Evolutionary conservation across 2,888 invertebrate species (phyloP).

Genomic region (Drosophila neotestacea): DNA sequence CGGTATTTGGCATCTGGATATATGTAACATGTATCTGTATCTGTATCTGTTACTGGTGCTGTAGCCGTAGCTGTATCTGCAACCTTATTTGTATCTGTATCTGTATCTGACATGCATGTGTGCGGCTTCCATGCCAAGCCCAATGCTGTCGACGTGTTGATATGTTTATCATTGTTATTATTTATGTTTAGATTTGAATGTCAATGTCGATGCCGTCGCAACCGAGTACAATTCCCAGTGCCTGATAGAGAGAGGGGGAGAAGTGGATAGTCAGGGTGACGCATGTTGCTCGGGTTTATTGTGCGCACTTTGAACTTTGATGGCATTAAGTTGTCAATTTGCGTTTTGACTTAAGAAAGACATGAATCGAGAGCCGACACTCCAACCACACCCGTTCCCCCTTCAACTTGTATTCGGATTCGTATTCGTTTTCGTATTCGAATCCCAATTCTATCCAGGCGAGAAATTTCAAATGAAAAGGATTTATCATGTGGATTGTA

Average conservation of each 20-base stretch:
- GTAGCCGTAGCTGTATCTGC: conserved; percentile 4
- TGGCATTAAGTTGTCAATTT: conserved; percentile 81
- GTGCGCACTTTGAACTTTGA: conserved; percentile 78
- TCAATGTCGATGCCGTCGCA: conserved; percentile 69
- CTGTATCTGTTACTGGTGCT: conserved; percentile 4
- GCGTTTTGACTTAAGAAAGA: conserved; percentile 68
- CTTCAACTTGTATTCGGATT: conserved; percentile 9
- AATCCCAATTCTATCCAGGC: conserved; percentile 11
- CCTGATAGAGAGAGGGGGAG: neutral
- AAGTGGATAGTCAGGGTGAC: conserved; percentile 19
- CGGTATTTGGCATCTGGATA: conserved; percentile 61
- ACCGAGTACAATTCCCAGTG: conserved; percentile 23
- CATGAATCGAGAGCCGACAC: conserved; percentile 46
- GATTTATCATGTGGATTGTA: conserved; percentile 47
- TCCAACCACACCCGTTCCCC: neutral
- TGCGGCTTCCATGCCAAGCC: conserved; percentile 43
- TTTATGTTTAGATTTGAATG: conserved; percentile 82
- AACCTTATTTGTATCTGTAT: conserved; percentile 12
- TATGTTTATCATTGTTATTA: conserved; percentile 82
- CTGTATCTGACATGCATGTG: conserved; percentile 47
- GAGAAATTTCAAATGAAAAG: conserved; percentile 47
- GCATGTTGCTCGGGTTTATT: conserved; percentile 48
- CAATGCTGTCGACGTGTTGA: conserved; percentile 68
- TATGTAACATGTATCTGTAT: conserved; percentile 39
- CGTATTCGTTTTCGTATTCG: conserved; percentile 5